Conservation (phyloP, 2,888 invertebrate genomes). For the Epinotia demarniana region DNA sequence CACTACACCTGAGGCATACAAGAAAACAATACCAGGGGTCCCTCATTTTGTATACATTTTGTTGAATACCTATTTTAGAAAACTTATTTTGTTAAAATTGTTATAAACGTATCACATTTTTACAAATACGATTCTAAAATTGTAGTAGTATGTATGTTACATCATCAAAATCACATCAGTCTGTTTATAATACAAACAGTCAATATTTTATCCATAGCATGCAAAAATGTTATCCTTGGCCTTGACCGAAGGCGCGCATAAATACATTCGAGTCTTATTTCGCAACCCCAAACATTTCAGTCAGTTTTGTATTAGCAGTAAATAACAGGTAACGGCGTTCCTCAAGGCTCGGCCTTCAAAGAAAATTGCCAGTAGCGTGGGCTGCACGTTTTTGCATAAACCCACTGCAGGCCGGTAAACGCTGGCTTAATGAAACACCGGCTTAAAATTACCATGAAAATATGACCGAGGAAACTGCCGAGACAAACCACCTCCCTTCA, state of each 20-base stretch:
- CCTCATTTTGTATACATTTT: too few relatives aligned
- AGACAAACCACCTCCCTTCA: constrained; percentile 30
- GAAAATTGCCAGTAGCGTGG: constrained; percentile 56
- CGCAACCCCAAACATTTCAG: constrained; percentile 22
- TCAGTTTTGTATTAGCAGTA: constrained; percentile 38
- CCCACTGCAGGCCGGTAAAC: constrained; percentile 54
- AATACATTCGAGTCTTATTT: constrained; percentile 14
- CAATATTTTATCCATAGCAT: background rate
- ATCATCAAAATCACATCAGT: background rate
- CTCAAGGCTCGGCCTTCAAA: constrained; percentile 55
- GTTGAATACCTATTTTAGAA: too few relatives aligned
- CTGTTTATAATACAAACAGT: background rate
- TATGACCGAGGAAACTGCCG: constrained; percentile 34
- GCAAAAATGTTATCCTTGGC: constrained; percentile 25
- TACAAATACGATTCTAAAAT: background rate
- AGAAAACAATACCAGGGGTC: too few relatives aligned
- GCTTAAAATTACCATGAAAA: constrained; percentile 39
- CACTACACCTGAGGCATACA: constrained; percentile 7
- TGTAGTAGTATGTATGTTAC: background rate
- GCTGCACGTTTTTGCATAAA: constrained; percentile 57
- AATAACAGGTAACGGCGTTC: constrained; percentile 47
- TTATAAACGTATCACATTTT: too few relatives aligned
- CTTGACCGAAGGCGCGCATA: constrained; percentile 17
- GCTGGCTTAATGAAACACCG: constrained; percentile 52
- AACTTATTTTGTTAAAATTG: too few relatives aligned